These are phyloP conservation scores for Naso thynnoides DNA, from an alignment of 2,797 vertebrate species.

Conservation along the genomic window DNA sequence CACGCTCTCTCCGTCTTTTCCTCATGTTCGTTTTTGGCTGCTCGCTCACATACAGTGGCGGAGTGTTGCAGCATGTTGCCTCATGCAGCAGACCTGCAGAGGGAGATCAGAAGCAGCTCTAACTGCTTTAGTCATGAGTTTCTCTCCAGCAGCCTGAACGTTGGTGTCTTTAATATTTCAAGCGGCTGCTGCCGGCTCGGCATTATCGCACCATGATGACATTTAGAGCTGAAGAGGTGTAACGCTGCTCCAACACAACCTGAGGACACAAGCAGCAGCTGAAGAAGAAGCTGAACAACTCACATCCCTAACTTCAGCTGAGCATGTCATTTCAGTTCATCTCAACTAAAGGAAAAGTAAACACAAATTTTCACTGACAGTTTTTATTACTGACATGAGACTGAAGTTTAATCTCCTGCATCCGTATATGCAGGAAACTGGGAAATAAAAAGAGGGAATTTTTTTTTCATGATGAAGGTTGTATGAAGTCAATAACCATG, in stretches of 20 bases:
- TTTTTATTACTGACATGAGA: no score
- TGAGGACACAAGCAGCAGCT: conserved; percentile 16
- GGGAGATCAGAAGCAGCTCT: conserved; percentile 59
- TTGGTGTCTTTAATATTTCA: conserved; percentile 66
- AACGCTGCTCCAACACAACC: conserved; percentile 48
- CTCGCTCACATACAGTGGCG: not conserved
- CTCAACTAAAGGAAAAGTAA: conserved; percentile 7
- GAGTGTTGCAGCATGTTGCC: conserved; percentile 63
- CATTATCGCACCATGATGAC: conserved; percentile 64
- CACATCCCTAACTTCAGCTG: not conserved
- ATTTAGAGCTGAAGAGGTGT: conserved; percentile 54
- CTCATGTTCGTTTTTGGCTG: not conserved
- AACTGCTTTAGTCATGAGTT: conserved; percentile 72
- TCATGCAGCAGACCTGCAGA: conserved; percentile 66
- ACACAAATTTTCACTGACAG: not conserved
- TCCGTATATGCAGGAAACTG: no score
- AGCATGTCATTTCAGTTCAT: not conserved
- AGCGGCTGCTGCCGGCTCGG: conserved; percentile 34
- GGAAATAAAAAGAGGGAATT: no score
- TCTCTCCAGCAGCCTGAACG: conserved; percentile 41
- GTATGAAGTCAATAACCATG: no score
- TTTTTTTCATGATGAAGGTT: no score
- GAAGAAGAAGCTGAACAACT: conserved; percentile 11
- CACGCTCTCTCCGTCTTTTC: conserved; percentile 1
- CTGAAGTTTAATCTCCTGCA: no score